phyloP scores from a whole-genome alignment of 1,140 invertebrate species.

The Drosophila erecta region DNA sequence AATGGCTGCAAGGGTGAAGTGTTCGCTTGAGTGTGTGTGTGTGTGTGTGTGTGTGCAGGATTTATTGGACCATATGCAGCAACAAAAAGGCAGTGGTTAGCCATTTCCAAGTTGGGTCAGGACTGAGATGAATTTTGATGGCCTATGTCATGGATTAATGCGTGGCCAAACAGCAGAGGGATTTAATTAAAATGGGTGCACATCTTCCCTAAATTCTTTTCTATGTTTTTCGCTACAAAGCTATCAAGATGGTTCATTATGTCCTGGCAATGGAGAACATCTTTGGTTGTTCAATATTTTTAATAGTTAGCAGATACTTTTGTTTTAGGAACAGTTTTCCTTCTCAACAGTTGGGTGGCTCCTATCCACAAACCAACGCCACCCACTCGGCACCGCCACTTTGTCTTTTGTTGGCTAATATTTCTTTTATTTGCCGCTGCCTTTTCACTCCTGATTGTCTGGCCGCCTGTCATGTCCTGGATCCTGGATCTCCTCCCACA shows the following conservation, averaged over 20 bases:
- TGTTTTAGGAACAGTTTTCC: no score
- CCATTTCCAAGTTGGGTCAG: constrained; percentile 49
- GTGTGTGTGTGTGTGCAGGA: constrained; percentile 34
- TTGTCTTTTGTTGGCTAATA: constrained; percentile 81
- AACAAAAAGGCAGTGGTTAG: constrained; percentile 17
- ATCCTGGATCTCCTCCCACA: constrained; percentile 50
- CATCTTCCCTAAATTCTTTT: no score
- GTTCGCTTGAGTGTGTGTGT: constrained; percentile 9
- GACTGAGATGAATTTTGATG: constrained; percentile 38
- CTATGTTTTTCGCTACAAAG: no score
- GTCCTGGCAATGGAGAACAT: no score
- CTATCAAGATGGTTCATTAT: not conserved
- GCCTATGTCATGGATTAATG: constrained; percentile 2
- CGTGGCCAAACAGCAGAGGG: not conserved
- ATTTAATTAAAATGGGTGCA: not conserved
- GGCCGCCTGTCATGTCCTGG: constrained; percentile 38
- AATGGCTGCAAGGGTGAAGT: not conserved
- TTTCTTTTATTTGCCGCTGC: constrained; percentile 72
- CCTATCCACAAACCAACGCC: not conserved
- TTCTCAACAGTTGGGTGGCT: not conserved
- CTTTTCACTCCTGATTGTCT: constrained; percentile 43
- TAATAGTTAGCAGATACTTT: no score
- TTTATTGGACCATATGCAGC: constrained; percentile 57
- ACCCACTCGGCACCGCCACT: constrained; percentile 48
- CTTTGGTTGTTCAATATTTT: no score